A percentile compares a stretch with the other conserved stretches of the same genome.
These are phyloP conservation scores for Syngnathus acus DNA, from an alignment of 2,797 vertebrate species.

Conservation along the genomic window DNA sequence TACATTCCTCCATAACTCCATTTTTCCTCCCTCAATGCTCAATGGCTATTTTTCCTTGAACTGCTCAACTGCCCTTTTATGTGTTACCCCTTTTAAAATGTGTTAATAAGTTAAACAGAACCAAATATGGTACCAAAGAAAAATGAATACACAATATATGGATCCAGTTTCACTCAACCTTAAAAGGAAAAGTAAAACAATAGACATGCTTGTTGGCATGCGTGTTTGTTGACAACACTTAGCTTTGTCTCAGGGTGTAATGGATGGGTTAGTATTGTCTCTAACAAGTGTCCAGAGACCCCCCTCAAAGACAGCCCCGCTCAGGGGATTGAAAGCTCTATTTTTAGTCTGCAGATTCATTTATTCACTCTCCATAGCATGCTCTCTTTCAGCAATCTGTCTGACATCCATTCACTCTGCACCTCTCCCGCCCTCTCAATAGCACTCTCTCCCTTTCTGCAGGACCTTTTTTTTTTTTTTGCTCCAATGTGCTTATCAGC, in stretches of 20 bases:
- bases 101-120: not conserved
- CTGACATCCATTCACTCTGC: constrained; percentile 31
- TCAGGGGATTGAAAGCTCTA: constrained; percentile 51
- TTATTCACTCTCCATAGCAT: constrained; percentile 37
- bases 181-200: not conserved
- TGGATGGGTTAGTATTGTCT: constrained; percentile 57
- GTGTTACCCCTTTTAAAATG: constrained; percentile 17
- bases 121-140: not conserved
- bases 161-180: constrained; percentile 14
- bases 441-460: constrained; percentile 19
- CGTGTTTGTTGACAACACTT: constrained; percentile 13
- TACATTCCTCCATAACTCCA: constrained; percentile 1
- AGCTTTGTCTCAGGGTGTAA: constrained; percentile 44
- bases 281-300: constrained; percentile 66
- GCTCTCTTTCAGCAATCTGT: constrained; percentile 33
- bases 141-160: not conserved
- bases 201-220: constrained; percentile 5
- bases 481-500: constrained; percentile 28
- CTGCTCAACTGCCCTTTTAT: constrained; percentile 1
- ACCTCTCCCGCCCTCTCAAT: constrained; percentile 15
- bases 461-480: constrained; percentile 14
- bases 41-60: constrained; percentile 17
- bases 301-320: constrained; percentile 48
- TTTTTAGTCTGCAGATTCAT: constrained; percentile 64
- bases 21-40: constrained; percentile 18